Base-by-base conservation (phyloP, 2,797 vertebrate genomes). In the Rallus crepitans region DNA sequence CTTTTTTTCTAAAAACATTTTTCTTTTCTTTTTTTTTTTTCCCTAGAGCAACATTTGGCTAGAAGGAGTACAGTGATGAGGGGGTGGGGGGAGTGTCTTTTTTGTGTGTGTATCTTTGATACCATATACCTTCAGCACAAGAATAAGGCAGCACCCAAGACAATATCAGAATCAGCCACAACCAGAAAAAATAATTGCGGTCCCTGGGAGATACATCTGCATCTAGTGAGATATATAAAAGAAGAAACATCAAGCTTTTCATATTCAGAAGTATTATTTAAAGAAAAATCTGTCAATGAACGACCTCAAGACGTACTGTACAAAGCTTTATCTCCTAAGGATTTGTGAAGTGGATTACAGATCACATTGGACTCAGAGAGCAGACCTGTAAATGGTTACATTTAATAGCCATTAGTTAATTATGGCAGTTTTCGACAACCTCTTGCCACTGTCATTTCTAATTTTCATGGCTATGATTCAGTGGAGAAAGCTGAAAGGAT, bases 11-110 rank as follows among this genome's bases (percentile, higher is more conserved):
- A 96, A 97, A 97, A 82, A 75, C 47, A 19, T 21, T 48, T 21
- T 48, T 48, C 21, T 12, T 48, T 12, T 83, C 94, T 28, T n/a
- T 94, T 5, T 35, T 87, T 79, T 93, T 95, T 93, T 79, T 89
- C 94, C 92, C 97, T 96, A 94, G 91, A 97, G 93, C 88, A 98
- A 94, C 61, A 93, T 94, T 97, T 97, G 89, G 66, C 90, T 84
- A 93, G 90, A 84, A 97, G 94, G 84, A 81, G 65, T 68, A 63
- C 71, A 66, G 71, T 90, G 42, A 37, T 37, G 8, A 18, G 42
- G 42, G 42, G 39, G 39, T 40, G 15, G 39, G 12, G 39, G 12
- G n/a, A n/a, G 42, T 45, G 8, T 45, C 42, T 47, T 47, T 47
- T 47, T 9, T 23, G 47, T 48, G 47, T 48, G 47, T 48, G 21